Evolutionary conservation across 2,797 vertebrate species (phyloP).

Genomic region (Cossypha niveicapilla): DNA sequence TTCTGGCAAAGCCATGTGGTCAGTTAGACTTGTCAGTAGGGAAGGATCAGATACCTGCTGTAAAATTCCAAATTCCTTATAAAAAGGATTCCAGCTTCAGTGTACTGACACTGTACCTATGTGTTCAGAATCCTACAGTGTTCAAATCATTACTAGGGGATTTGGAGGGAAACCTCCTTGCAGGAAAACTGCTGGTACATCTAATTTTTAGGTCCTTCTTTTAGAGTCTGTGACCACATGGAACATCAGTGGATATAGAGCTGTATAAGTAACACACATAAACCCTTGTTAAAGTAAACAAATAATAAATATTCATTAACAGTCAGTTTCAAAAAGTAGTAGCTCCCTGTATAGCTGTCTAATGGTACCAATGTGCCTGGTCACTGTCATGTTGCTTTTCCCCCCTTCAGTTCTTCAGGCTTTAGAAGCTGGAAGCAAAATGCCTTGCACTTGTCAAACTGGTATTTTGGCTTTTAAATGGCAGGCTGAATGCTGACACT

Average conservation of each 20-base stretch:
- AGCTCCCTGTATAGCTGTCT: neutral
- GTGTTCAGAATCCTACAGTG: too few relatives aligned
- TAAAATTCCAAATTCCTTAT: neutral
- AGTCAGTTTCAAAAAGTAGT: neutral
- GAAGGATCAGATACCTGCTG: neutral
- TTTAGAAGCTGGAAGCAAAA: neutral
- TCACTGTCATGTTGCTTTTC: neutral
- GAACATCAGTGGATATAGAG: neutral
- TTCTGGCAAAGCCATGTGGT: neutral
- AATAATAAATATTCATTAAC: neutral
- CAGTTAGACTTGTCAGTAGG: neutral
- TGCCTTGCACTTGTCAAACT: neutral
- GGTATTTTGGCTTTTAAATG: neutral
- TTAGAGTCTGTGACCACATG: neutral
- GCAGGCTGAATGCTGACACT: neutral
- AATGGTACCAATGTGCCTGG: neutral
- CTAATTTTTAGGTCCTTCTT: neutral
- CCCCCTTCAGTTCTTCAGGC: neutral
- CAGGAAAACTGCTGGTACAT: neutral
- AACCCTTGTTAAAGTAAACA: neutral
- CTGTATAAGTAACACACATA: neutral
- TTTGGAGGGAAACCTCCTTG: neutral
- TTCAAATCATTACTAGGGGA: neutral
- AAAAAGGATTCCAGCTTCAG: fast-evolving
- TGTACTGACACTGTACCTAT: fast-evolving